Conservation (phyloP, 2,113 vertebrate genomes). For the Ceyx margarethae region DNA sequence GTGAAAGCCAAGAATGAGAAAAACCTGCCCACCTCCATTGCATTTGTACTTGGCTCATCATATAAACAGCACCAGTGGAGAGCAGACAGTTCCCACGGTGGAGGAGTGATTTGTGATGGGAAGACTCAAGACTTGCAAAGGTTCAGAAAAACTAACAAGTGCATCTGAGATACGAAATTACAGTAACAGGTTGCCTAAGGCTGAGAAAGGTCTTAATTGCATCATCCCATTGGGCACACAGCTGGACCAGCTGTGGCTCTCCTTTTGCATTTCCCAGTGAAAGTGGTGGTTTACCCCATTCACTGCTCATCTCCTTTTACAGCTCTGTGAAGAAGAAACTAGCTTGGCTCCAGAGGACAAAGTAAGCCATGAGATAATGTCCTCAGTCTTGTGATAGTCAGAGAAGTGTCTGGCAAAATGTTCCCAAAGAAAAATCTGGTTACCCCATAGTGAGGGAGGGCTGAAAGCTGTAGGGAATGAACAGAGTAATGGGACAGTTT, state of each 20-base stretch:
- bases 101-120: slow-evolving; percentile 3
- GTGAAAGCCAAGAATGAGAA: not conserved
- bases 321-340: not conserved
- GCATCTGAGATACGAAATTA: slow-evolving; percentile 17
- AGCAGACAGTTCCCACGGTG: not conserved
- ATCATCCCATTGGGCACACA: not conserved
- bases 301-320: not conserved
- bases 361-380: fast-evolving
- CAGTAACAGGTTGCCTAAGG: slow-evolving; percentile 44
- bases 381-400: not conserved
- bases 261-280: not conserved
- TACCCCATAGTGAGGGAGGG: fast-evolving
- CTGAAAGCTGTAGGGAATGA: not conserved
- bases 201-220: not conserved
- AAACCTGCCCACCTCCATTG: not conserved
- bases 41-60: not conserved
- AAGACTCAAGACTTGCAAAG: slow-evolving; percentile 33
- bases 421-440: fast-evolving
- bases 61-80: slow-evolving; percentile 12
- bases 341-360: not conserved
- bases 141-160: slow-evolving; percentile 12
- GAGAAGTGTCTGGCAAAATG: not conserved
- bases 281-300: not conserved
- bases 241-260: not conserved
- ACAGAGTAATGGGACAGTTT: not conserved